Evolutionary conservation across 1,140 invertebrate species (phyloP).

Genomic region (Procambarus virginalis): DNA sequence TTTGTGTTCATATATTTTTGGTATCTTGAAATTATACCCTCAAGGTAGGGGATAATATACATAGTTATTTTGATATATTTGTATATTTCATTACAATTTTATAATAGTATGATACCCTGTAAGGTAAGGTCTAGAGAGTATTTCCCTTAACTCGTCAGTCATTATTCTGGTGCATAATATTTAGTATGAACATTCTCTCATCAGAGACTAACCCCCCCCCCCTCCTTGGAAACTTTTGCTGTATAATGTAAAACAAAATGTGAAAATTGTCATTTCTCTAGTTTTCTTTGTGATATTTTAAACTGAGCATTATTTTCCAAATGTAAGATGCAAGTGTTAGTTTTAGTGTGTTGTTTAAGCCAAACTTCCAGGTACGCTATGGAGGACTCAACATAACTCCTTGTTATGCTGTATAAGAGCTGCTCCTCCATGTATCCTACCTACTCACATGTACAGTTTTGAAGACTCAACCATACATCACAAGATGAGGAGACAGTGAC

Average conservation of each 20-base stretch:
- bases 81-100: slow-evolving; percentile 15
- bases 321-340: no score
- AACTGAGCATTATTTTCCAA: not conserved
- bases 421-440: not conserved
- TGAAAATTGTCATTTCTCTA: not conserved
- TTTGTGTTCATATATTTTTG: not conserved
- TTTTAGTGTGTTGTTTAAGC: not conserved
- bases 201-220: not conserved
- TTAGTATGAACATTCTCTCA: not conserved
- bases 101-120: not conserved
- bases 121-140: not conserved
- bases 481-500: no score
- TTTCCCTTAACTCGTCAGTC: not conserved
- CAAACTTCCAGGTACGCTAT: not conserved
- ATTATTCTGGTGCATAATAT: slow-evolving; percentile 14
- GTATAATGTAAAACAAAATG: not conserved
- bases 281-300: not conserved
- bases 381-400: not conserved
- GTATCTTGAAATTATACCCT: not conserved
- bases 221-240: not conserved
- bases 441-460: no score
- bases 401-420: not conserved
- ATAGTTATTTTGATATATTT: slow-evolving; percentile 15
- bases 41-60: not conserved
- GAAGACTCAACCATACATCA: no score